Evolutionary conservation across 2,113 vertebrate genomes (phyloP).

Genomic region (Scalopus aquaticus): DNA sequence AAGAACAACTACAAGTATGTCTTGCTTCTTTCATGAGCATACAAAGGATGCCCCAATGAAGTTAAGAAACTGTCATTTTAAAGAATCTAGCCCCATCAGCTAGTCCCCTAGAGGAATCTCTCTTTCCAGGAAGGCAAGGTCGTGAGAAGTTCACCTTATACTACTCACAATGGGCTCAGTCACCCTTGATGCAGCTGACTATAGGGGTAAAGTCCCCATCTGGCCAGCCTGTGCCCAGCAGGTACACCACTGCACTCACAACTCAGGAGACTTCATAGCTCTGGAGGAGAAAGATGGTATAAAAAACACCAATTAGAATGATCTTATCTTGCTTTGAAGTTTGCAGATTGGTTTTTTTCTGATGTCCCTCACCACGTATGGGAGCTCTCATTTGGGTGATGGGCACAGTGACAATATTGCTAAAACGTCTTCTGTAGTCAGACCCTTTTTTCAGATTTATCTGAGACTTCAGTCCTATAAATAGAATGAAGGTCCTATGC

Average conservation of each 20-base stretch:
- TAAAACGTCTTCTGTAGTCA: conserved; percentile 6
- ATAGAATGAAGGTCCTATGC: background rate
- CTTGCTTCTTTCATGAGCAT: conserved; percentile 51
- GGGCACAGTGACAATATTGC: background rate
- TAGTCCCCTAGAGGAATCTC: background rate
- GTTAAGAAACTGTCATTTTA: conserved; percentile 7
- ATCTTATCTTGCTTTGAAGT: conserved; percentile 23
- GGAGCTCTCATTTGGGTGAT: background rate
- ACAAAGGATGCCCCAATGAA: background rate
- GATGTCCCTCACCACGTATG: background rate
- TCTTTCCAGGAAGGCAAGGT: background rate
- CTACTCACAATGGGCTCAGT: background rate
- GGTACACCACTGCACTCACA: background rate
- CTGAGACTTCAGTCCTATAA: background rate
- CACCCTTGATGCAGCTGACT: background rate
- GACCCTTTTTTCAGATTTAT: background rate
- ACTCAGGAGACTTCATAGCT: background rate
- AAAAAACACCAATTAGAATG: background rate
- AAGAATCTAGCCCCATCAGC: conserved; percentile 13
- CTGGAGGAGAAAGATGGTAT: conserved; percentile 12
- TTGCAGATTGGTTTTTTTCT: background rate
- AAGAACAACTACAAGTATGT: conserved; percentile 11
- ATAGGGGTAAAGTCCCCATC: background rate
- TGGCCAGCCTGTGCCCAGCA: background rate
- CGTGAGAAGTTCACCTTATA: background rate